Evolutionary conservation across 2,888 invertebrate species (phyloP), one percentile per base, ranked within the genome.

Genomic region (Lithosia quadra): DNA sequence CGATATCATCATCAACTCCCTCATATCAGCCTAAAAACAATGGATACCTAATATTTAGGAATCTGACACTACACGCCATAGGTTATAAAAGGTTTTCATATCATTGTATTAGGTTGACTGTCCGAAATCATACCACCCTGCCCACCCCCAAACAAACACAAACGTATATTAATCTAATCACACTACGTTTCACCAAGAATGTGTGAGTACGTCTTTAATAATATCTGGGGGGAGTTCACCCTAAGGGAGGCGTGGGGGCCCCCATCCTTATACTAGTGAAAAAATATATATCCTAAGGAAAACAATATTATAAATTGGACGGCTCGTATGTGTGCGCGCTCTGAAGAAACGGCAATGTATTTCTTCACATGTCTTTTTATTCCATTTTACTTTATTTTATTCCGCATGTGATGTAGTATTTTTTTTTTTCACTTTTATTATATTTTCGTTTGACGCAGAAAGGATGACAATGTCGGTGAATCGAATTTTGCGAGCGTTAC

Each of bases 231-330:
- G 84, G 65, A 73, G 77, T 73, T 79, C 76, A 75, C 77, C 74
- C 77, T 78, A 72, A 77, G 75, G 71, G 76, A 64, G 74, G 65
- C 76, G 68, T 68, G 76, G 72, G 75, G 68, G 78, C 68, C 80
- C 76, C 69, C 78, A 83, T 84, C 75, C 72, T 88, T 88, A 89
- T 88, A 90, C 94, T 95, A 94, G 93, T 94, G 94, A 94, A 95
- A 95, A 95, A 95, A 95, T 94, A 94, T 49, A 49, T 94, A 94
- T 93, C 93, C 92, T 79, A 88, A 93, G 92, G 94, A 94, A 95
- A 95, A 95, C 94, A 95, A 95, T 95, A 95, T 95, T 95, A 95
- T 95, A 95, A 95, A 95, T 95, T 94, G 94, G 92, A 90, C 85
- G 76, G 61, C 79, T 72, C 80, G 85, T 77, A 80, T 86, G 89